Evolutionary conservation across 2,888 invertebrate genomes (phyloP).

Genomic region (Electrophaes corylata): DNA sequence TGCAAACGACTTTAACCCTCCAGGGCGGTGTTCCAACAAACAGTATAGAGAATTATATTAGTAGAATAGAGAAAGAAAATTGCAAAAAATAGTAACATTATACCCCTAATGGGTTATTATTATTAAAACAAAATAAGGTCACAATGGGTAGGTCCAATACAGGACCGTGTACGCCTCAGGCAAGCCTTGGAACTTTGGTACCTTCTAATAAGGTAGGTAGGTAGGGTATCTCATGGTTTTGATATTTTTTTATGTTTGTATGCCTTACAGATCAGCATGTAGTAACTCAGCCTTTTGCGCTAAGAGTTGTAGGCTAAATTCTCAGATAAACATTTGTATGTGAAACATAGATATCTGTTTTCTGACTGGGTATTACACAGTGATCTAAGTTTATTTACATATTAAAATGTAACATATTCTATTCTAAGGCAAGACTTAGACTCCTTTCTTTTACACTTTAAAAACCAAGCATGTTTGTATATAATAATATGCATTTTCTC

Average conservation of each 20-base stretch:
- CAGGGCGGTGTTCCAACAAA: neutral
- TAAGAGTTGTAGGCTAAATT: no score
- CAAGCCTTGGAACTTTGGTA: conserved; percentile 24
- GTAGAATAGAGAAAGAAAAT: neutral
- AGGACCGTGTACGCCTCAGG: conserved; percentile 34
- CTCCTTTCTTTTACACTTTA: no score
- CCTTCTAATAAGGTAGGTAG: conserved; percentile 27
- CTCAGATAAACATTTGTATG: no score
- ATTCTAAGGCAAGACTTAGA: no score
- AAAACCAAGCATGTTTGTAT: no score
- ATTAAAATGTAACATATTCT: no score
- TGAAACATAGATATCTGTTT: no score
- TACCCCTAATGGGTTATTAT: conserved; percentile 16
- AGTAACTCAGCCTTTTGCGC: no score
- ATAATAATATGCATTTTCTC: no score
- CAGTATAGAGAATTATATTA: neutral
- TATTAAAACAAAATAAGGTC: conserved; percentile 29
- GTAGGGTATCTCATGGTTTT: neutral
- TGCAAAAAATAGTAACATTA: neutral
- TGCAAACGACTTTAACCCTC: neutral
- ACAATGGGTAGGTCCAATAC: conserved; percentile 14
- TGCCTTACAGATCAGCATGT: no score
- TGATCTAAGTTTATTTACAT: no score
- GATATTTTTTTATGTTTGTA: neutral
- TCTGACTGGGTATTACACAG: no score